Evolutionary conservation across 2,888 invertebrate genomes (phyloP).

Genomic region (Drosophila cognata): DNA sequence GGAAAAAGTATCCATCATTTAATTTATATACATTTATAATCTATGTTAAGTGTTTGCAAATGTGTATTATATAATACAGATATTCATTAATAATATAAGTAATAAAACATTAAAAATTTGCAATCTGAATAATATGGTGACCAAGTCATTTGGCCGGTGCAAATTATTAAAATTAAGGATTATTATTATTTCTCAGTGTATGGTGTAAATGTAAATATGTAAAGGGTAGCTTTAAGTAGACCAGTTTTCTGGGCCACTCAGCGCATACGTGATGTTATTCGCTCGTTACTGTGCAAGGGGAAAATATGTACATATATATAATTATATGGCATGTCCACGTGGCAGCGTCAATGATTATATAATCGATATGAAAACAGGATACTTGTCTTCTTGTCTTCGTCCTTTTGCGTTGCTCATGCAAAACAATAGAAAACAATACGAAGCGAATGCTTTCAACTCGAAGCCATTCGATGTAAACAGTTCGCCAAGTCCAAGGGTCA

Average conservation of each 20-base stretch:
- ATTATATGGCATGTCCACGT: slow-evolving; percentile 58
- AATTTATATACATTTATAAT: no score
- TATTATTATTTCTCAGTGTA: not conserved
- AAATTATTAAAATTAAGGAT: not conserved
- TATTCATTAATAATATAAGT: no score
- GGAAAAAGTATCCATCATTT: not conserved
- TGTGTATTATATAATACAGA: no score
- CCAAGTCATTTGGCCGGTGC: no score
- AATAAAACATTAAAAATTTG: no score
- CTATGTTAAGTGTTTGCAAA: no score
- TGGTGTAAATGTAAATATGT: not conserved
- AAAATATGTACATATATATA: slow-evolving; percentile 25
- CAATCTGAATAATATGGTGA: no score
- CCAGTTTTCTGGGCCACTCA: not conserved
- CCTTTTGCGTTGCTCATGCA: slow-evolving; percentile 19
- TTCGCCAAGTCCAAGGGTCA: slow-evolving; percentile 46
- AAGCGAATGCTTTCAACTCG: slow-evolving; percentile 49
- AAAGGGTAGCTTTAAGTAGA: not conserved
- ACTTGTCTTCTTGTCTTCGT: not conserved
- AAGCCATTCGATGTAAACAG: slow-evolving; percentile 38
- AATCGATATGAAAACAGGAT: slow-evolving; percentile 60
- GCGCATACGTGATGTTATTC: slow-evolving; percentile 61
- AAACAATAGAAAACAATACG: slow-evolving; percentile 42
- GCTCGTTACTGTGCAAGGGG: slow-evolving; percentile 18
- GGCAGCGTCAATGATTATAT: slow-evolving; percentile 65